Base-by-base conservation (phyloP, 2,797 vertebrate species). In the Premnoplex brunnescens region DNA sequence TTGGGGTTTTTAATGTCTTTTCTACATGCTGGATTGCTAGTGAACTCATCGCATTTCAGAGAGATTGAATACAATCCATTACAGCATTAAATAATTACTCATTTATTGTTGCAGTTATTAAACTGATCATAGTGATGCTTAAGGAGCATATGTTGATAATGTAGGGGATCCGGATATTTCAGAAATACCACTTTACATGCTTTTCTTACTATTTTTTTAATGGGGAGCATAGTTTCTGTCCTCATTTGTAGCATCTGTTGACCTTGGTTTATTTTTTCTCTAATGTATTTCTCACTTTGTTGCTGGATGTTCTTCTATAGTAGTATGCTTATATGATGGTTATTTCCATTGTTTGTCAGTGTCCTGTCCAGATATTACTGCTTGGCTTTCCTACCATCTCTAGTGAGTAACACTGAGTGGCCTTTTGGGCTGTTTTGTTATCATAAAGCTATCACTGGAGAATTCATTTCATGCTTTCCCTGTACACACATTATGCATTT, bases 1-100 rank as follows among this genome's bases (percentile, higher is more conserved):
- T 34, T 37, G 51, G 26, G 10, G 3, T 59, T 92, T 80, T 77
- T 1, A 69, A 63, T 79, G 32, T 34, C 36, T 89, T 83, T 87
- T 63, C 56, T 89, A 15, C 27, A 8, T 86, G 14, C 36, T 0
- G 2, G 36, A 19, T 81, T 88, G 81, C 71, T 92, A n/a, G 67
- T 82, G 81, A 51, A 69, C n/a, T 92, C 71, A 82, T 82, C 30
- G 16, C 20, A 14, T 95, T 92, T 91, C 75, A 88, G 89, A 88
- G 68, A 51, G 34, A 58, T 85, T 89, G 81, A 83, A 83, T 86
- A 27, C 43, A 89, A 62, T 79, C 84, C 36, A 32, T 94, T 92
- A 71, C 10, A 79, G n/a, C 56, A 81, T 91, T 85, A 89, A 95
- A 37, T 80, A 94, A 96, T 94, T 93, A 80, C 43, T 92, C 64